A percentile compares a stretch with the other conserved stretches of the same genome.
phyloP scores from a whole-genome alignment of 1,140 invertebrate genomes.

The Solen grandis region DNA sequence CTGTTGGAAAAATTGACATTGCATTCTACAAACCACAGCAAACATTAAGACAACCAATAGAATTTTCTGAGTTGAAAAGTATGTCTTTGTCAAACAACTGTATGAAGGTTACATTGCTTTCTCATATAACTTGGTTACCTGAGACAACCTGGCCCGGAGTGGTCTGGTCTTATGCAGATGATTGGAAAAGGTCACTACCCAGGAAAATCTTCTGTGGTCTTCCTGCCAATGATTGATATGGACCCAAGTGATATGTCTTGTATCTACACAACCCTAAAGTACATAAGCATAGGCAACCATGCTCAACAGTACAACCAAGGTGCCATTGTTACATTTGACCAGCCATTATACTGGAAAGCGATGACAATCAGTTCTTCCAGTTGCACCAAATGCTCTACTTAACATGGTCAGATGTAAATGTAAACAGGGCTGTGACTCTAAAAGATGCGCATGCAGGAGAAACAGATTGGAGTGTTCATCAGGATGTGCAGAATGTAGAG shows the following conservation, averaged over 20 bases:
- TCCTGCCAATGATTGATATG: constrained; percentile 71
- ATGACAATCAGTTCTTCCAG: too few species aligned
- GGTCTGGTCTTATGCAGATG: constrained; percentile 53
- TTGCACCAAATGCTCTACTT: too few species aligned
- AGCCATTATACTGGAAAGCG: constrained; percentile 67
- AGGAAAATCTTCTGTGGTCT: constrained; percentile 57
- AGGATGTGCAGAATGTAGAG: too few species aligned
- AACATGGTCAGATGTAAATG: too few species aligned
- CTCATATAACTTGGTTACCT: constrained; percentile 1
- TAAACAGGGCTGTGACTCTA: too few species aligned
- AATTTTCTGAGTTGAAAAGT: neutral
- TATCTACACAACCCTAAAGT: constrained; percentile 66
- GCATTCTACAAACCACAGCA: neutral
- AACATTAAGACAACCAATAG: too few species aligned
- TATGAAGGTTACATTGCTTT: neutral
- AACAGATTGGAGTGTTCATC: too few species aligned
- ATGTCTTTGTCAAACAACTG: neutral
- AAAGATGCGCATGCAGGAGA: too few species aligned
- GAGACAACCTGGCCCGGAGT: constrained; percentile 2
- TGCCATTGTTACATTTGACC: too few species aligned
- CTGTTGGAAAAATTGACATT: neutral
- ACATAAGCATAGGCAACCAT: constrained; percentile 52
- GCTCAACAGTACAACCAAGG: constrained; percentile 46
- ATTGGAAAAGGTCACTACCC: constrained; percentile 50
- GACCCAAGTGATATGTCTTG: constrained; percentile 65